phyloP scores from a whole-genome alignment of 2,113 vertebrate species.

The Australoheros scitulus region DNA sequence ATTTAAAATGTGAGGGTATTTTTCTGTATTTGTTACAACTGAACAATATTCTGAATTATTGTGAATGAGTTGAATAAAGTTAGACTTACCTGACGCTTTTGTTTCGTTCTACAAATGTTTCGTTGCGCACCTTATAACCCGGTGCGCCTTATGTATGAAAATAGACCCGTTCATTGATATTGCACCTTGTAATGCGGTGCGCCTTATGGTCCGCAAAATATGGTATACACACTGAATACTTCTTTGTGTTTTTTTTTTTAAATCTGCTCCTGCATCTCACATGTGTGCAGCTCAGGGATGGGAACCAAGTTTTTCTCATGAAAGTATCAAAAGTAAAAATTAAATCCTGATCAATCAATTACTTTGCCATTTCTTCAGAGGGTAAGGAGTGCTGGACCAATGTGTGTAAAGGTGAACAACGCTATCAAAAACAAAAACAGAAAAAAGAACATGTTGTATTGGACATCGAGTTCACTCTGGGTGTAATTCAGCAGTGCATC shows the following conservation, averaged over 20 bases:
- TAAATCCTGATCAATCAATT: constrained; percentile 39
- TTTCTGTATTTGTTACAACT: no score
- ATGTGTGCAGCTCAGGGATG: constrained; percentile 22
- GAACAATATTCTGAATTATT: no score
- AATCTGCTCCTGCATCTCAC: constrained; percentile 14
- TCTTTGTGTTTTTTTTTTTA: not conserved
- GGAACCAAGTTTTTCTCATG: constrained; percentile 18
- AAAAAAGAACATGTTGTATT: constrained; percentile 41
- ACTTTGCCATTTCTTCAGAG: constrained; percentile 37
- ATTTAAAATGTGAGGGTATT: no score
- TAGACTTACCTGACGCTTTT: no score
- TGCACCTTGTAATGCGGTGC: no score
- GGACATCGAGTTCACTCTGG: constrained; percentile 9
- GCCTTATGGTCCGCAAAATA: no score
- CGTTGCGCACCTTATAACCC: no score
- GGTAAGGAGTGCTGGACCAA: constrained; percentile 39
- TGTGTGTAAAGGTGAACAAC: constrained; percentile 48
- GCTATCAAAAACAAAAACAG: constrained; percentile 39
- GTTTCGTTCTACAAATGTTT: no score
- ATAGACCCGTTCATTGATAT: no score
- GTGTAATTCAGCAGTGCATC: constrained; percentile 1
- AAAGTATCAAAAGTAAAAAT: constrained; percentile 18
- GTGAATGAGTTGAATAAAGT: no score
- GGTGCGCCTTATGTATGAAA: no score
- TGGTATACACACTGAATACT: no score